phyloP scores from a whole-genome alignment of 1,140 invertebrate genomes.

The Leptinotarsa lineolata region DNA sequence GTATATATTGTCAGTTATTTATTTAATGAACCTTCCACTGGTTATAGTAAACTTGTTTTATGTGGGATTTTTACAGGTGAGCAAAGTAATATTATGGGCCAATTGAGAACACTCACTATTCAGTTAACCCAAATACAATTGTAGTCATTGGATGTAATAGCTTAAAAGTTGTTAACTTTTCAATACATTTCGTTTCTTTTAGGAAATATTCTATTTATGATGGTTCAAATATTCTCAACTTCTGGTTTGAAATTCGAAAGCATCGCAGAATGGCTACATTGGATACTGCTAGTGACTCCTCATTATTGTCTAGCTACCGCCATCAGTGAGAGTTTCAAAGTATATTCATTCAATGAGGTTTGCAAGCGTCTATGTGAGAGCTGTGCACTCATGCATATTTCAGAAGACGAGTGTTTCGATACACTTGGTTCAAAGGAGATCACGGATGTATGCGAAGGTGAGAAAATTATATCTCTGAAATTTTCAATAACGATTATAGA shows the following conservation, averaged over 20 bases:
- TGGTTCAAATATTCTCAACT: constrained; percentile 69
- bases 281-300: constrained; percentile 70
- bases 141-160: no score
- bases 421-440: neutral
- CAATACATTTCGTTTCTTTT: no score
- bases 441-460: neutral
- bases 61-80: constrained; percentile 72
- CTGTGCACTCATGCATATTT: constrained; percentile 1
- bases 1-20: constrained; percentile 67
- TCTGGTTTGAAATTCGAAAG: constrained; percentile 62
- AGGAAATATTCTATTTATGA: constrained; percentile 56
- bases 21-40: constrained; percentile 70
- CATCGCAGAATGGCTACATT: constrained; percentile 65
- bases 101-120: no score
- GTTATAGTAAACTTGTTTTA: constrained; percentile 70
- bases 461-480: constrained; percentile 1
- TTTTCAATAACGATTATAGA: neutral
- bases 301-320: constrained; percentile 68
- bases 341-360: constrained; percentile 37
- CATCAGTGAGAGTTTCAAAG: constrained; percentile 40
- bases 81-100: no score
- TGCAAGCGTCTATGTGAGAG: constrained; percentile 30
- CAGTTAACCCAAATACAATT: no score
- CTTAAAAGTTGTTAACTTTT: no score
- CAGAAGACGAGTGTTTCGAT: constrained; percentile 25